Percentiles rank a stretch among this genome's conserved stretches.
Conservation (phyloP, 2,113 vertebrate genomes). For the Limanda limanda region DNA sequence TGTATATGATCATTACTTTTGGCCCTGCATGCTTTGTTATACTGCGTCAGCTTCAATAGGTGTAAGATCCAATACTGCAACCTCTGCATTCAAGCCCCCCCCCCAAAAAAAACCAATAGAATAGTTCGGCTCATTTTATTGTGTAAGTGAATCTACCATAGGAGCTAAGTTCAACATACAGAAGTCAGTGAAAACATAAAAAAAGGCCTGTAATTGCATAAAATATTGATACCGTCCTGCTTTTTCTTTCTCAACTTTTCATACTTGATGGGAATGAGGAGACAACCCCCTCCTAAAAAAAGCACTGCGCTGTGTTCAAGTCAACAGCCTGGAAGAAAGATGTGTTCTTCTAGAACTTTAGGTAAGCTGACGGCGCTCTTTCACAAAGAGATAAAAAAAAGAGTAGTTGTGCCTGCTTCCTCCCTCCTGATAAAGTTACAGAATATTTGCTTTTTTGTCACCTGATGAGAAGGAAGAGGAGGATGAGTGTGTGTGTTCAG, state of each 20-base stretch:
- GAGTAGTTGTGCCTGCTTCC: slow-evolving; percentile 37
- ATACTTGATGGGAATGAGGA: slow-evolving; percentile 14
- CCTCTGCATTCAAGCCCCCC: slow-evolving; percentile 73
- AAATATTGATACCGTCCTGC: background rate
- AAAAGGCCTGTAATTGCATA: background rate
- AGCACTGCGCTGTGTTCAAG: slow-evolving; percentile 1
- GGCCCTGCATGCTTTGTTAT: slow-evolving; percentile 78
- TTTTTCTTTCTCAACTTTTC: slow-evolving; percentile 28
- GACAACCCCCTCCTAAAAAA: background rate
- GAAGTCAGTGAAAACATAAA: background rate
- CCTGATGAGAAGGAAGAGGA: slow-evolving; percentile 49
- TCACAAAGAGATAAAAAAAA: slow-evolving; percentile 17
- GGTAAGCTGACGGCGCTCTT: slow-evolving; percentile 50
- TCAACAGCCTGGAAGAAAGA: slow-evolving; percentile 51
- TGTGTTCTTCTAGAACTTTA: slow-evolving; percentile 27
- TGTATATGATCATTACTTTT: slow-evolving; percentile 86
- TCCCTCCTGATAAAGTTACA: slow-evolving; percentile 69
- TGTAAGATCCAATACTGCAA: slow-evolving; percentile 82
- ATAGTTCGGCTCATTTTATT: slow-evolving; percentile 50
- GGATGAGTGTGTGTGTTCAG: background rate
- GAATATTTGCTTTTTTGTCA: slow-evolving; percentile 76
- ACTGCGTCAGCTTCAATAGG: slow-evolving; percentile 79
- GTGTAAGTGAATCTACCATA: slow-evolving; percentile 43
- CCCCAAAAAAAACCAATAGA: slow-evolving; percentile 60
- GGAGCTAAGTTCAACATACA: slow-evolving; percentile 20